Evolutionary conservation across 2,113 vertebrate species (phyloP).

Genomic region (Tapirus terrestris): DNA sequence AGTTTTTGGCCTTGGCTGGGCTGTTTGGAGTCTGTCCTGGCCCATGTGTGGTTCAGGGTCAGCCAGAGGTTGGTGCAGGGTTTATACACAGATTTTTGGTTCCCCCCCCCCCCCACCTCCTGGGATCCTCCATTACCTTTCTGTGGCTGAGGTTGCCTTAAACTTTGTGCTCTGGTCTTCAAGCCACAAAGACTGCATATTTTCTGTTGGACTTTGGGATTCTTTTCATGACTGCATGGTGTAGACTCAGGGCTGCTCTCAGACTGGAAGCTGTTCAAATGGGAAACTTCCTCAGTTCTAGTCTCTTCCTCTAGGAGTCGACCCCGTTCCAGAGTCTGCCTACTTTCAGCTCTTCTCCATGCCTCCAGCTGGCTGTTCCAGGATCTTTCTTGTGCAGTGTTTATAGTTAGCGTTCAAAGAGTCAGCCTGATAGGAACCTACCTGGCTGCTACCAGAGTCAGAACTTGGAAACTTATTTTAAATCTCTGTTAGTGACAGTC

Average conservation of each 20-base stretch:
- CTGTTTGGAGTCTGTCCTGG: too few species aligned
- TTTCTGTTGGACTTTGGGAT: rapidly evolving
- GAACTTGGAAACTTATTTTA: background rate
- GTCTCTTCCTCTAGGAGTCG: background rate
- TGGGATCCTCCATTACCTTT: rapidly evolving
- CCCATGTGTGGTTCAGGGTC: rapidly evolving
- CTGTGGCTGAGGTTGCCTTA: background rate
- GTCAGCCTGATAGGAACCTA: rapidly evolving
- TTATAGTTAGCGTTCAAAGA: rapidly evolving
- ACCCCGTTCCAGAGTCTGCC: background rate
- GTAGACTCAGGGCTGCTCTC: rapidly evolving
- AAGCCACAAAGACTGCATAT: rapidly evolving
- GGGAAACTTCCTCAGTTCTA: background rate
- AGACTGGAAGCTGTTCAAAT: rapidly evolving
- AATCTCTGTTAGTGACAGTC: rapidly evolving
- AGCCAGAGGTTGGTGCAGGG: background rate
- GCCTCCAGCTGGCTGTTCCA: background rate
- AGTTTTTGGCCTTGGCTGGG: background rate
- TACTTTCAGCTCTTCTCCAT: too few species aligned
- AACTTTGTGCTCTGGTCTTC: background rate
- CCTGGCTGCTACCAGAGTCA: background rate
- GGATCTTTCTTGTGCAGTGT: rapidly evolving
- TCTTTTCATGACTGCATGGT: rapidly evolving
- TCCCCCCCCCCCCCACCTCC: too few species aligned
- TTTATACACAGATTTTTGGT: rapidly evolving